Evolutionary conservation across 2,797 vertebrate species (phyloP), one percentile per base, ranked within the genome.

Genomic region (Brotula barbata): DNA sequence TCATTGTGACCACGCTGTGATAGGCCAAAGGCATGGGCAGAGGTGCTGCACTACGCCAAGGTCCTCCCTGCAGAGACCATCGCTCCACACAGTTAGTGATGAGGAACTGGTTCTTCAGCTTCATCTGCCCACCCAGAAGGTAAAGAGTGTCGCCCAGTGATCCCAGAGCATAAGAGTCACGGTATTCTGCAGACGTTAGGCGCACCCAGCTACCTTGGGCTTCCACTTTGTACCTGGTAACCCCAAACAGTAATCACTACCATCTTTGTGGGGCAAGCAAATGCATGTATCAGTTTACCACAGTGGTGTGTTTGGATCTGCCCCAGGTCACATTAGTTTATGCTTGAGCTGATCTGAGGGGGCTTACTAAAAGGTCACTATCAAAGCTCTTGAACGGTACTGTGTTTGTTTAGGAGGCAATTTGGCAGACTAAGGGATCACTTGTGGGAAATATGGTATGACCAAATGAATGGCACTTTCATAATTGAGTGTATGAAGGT

Each of bases 121-220:
- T 98, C 95, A 97, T 98, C 83, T 95, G 94, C 25, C 97, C 97
- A 52, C 97, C 97, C 55, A 97, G 83, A 14, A 99, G 70, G 51
- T 97, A 99, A 40, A 99, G 80, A 25, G 93, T 93, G 0, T 93
- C 92, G 0, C 83, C 91, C 70, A 93, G 42, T 9, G 92, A 92
- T 31, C 92, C 94, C 64, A 98, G 52, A 1, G 93, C 94, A 0
- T 97, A 99, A 11, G 95, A 94, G 54, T 99, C 97, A 36, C 97
- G 93, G 75, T 95, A 94, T 71, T 98, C 91, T 13, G 95, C 82
- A 8, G 89, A 92, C 54, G 93, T 95, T 59, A 98, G 71, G 58
- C 84, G 91, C 75, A 96, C 93, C 97, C 97, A 99, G 66, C 89
- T 94, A 51, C 92, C 95, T 65, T 93, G 96, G 55, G 94, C 94